Evolutionary conservation across 1,140 invertebrate genomes (phyloP), one percentile per base, ranked within the genome.

Genomic region (Drosophila sucinea): DNA sequence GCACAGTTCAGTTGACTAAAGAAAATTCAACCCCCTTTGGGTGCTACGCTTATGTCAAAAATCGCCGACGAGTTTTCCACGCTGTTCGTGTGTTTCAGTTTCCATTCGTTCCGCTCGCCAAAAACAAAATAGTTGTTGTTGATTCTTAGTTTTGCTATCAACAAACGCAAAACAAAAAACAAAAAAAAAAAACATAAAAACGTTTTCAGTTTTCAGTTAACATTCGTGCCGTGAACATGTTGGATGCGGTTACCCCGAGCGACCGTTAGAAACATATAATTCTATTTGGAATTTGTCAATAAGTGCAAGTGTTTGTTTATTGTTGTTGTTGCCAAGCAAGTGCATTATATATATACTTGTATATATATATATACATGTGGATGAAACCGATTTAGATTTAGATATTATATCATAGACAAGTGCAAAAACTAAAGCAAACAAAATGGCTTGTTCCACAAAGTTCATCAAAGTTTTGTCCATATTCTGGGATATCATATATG

Each of bases 391-490:
- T 17, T 6, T n/a, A 60, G 40, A 40, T 11, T 27, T 41, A 10
- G 3, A 25, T 41, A 23, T 11, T 32, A 23, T 17, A 41, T 32
- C 33, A 57, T 40, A 55, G 4, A 23, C 29, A 2, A 51, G 32
- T 25, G 17, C 17, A 58, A 4, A 70, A 62, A 70, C 0, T 65
- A 56, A 35, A 6, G 4, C 38, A 85, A 11, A 30, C 38, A 85
- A 58, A 67, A 91, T 91, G 90, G 90, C 90, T 38, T 91, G 90
- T 38, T 91, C 90, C 40, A 91, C 90, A 55, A 79, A 79, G 57
- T 58, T 73, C 8, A 64, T 91, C 11, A 91, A 91, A 70, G 61
- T 78, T 1, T 82, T 85, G 40, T 51, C 90, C 41, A 60, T 91
- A 2, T 61, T 90, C 41, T 87, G 80, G 69, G 86, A 91, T 73